Evolutionary conservation across 1,140 invertebrate genomes (phyloP).

Genomic region (Chrysomallon squamiferum): DNA sequence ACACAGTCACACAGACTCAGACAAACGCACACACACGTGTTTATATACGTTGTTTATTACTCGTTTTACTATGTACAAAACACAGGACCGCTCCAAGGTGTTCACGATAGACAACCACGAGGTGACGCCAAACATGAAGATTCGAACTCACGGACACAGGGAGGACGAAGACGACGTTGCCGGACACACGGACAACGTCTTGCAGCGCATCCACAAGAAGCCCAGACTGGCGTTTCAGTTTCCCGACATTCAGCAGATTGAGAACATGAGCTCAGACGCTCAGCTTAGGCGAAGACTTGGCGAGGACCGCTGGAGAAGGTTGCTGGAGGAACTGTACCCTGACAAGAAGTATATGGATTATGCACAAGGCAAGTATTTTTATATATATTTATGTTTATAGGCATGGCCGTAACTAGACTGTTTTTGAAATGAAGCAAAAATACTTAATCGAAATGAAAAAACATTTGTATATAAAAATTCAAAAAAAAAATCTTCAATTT

Average conservation of each 20-base stretch:
- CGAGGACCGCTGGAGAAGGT: background rate
- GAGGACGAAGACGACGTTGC: background rate
- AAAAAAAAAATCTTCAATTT: too few species aligned
- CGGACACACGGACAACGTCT: background rate
- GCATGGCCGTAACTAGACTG: too few species aligned
- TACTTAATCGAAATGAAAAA: too few species aligned
- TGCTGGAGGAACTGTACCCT: background rate
- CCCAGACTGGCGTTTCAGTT: background rate
- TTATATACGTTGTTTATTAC: background rate
- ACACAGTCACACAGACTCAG: background rate
- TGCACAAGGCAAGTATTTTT: slow-evolving; percentile 2
- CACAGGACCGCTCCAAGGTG: slow-evolving; percentile 1
- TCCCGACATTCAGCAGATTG: background rate
- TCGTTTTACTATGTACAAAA: too few species aligned
- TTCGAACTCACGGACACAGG: background rate
- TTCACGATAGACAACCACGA: background rate
- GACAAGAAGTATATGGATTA: slow-evolving; percentile 1
- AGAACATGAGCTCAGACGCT: background rate
- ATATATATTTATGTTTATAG: too few species aligned
- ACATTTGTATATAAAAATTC: too few species aligned
- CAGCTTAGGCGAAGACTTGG: background rate
- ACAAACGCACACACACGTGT: background rate
- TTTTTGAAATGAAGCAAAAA: too few species aligned
- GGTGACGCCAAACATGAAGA: slow-evolving; percentile 5
- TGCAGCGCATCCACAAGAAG: background rate